Base-by-base conservation (phyloP, 2,888 invertebrate species). In the Bimastos eiseni region DNA sequence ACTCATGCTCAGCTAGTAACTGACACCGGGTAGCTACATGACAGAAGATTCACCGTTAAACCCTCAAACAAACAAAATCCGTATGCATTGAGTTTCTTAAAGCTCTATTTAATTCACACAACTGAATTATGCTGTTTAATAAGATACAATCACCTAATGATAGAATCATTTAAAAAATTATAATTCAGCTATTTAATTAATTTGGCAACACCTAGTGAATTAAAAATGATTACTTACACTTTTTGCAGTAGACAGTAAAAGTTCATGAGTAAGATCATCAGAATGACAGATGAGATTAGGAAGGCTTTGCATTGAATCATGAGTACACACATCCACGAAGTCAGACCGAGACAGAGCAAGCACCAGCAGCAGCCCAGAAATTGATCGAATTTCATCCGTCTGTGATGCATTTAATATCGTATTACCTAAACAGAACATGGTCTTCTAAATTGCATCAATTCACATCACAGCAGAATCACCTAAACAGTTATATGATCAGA, bases 281-380 rank as follows among this genome's bases (percentile, higher is more conserved):
- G 34, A 86, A 86, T 36, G 34, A 36, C 37, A 15, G 34, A 86
- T 37, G 24, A 86, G 86, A 86, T 86, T 86, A 24, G 21, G 37
- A 86, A 86, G 37, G 24, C 86, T 86, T 36, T 86, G 86, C 0
- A 11, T 24, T 8, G 86, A 36, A 33, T 86, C 86, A 36, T 86
- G 86, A 24, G 24, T 37, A 37, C 86, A 86, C 6, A 86, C 86
- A 4, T 34, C 37, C 17, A 34, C 15, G 37, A 86, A 34, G 37
- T 86, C 86, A 86, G 86, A 1, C 34, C 86, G 86, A 37, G 86
- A 86, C 86, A 86, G 11, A 36, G 86, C 86, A 24, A 86, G 86
- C 34, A 86, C 21, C 34, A 86, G 86, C 19, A 86, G 24, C 17
- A 6, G 13, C 34, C 86, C 86, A 34, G 86, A 19, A 34, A 86